Evolutionary conservation across 2,113 vertebrate genomes (phyloP).

Genomic region (Entomyzon cyanotis): DNA sequence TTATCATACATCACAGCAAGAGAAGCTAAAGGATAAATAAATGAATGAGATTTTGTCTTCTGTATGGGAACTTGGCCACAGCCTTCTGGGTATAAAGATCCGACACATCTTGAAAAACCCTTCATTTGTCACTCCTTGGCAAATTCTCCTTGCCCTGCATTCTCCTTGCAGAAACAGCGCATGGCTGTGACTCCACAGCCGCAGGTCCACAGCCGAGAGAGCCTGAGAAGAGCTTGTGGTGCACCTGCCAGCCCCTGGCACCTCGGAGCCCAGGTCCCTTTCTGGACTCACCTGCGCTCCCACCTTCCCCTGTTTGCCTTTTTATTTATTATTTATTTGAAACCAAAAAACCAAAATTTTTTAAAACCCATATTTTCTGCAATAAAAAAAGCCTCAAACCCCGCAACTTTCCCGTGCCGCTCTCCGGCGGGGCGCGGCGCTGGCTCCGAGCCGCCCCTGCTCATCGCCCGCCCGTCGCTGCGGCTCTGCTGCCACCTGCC

Average conservation of each 20-base stretch:
- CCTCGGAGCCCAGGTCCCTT: fast-evolving
- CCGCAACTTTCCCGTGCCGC: not conserved
- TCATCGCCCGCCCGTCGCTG: not conserved
- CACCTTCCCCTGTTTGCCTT: not conserved
- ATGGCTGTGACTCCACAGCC: not conserved
- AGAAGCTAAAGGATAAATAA: not conserved
- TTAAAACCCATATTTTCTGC: not conserved
- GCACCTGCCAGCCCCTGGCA: fast-evolving
- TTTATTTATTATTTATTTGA: not conserved
- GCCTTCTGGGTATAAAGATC: not conserved
- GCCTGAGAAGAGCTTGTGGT: fast-evolving
- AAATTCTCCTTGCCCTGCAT: not conserved
- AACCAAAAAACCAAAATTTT: too few species aligned
- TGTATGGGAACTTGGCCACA: not conserved
- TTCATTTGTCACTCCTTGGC: not conserved
- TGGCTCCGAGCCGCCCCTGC: not conserved
- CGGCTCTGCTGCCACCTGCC: not conserved
- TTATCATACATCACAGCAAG: not conserved
- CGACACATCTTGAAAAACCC: not conserved
- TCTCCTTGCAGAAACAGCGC: not conserved
- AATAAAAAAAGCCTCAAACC: not conserved
- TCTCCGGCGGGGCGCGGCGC: not conserved
- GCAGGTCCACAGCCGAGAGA: not conserved
- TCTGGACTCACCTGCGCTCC: not conserved
- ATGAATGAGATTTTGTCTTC: not conserved